Evolutionary conservation across 1,140 invertebrate genomes (phyloP).

Genomic region (Pectinophora gossypiella): DNA sequence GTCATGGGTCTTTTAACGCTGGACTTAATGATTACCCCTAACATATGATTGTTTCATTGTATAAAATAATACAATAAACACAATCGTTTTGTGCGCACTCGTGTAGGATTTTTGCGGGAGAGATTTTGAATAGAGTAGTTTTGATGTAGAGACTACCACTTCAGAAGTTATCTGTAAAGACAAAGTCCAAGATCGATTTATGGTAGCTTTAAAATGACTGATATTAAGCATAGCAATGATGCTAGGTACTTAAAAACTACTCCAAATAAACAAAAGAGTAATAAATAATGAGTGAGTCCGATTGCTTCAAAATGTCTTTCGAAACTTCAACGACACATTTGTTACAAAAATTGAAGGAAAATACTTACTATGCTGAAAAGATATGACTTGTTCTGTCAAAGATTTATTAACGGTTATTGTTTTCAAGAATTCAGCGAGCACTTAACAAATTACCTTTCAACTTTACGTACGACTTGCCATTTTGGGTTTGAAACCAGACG

Average conservation of each 20-base stretch:
- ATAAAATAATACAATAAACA: conserved; percentile 38
- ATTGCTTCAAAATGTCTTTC: too few species aligned
- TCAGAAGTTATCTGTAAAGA: too few species aligned
- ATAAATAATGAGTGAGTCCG: too few species aligned
- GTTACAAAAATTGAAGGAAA: background rate
- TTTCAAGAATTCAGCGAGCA: background rate
- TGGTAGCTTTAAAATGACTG: too few species aligned
- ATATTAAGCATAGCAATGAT: too few species aligned
- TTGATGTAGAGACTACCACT: conserved; percentile 4
- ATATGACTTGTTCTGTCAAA: background rate
- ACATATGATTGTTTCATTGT: conserved; percentile 28
- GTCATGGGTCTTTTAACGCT: background rate
- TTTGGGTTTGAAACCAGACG: too few species aligned
- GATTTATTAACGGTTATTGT: background rate
- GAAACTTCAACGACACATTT: background rate
- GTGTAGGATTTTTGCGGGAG: conserved; percentile 13
- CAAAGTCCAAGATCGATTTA: too few species aligned
- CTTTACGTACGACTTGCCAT: background rate
- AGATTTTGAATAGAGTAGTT: conserved; percentile 11
- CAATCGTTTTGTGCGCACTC: conserved; percentile 32
- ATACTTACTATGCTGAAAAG: background rate
- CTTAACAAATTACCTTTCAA: background rate
- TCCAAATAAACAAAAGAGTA: too few species aligned
- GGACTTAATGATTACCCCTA: conserved; percentile 13
- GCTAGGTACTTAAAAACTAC: too few species aligned